Conservation (phyloP, 2,797 vertebrate genomes). For the Anabacerthia variegaticeps region DNA sequence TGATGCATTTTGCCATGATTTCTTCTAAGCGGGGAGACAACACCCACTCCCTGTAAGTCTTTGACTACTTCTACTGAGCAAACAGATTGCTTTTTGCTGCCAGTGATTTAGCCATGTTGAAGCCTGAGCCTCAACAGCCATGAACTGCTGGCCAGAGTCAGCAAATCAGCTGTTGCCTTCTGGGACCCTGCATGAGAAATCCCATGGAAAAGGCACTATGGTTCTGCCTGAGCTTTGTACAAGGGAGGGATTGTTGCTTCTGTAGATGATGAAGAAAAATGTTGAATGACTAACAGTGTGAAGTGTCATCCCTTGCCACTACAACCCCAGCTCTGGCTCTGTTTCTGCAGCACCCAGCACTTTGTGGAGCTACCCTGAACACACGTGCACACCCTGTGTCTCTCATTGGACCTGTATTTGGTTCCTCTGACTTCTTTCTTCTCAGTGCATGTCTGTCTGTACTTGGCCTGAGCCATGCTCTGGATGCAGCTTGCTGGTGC, state of each 20-base stretch:
- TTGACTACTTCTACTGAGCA: background rate
- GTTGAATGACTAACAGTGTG: background rate
- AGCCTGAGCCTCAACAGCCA: background rate
- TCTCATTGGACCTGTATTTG: background rate
- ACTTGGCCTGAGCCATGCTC: background rate
- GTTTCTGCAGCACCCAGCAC: accelerated
- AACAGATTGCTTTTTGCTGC: background rate
- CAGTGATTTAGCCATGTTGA: accelerated
- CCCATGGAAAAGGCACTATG: accelerated
- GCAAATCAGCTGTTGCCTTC: background rate
- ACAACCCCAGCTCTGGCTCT: background rate
- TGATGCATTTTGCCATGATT: background rate
- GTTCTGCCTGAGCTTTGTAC: background rate
- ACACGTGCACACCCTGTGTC: accelerated
- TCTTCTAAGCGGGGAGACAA: background rate
- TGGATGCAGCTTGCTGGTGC: background rate
- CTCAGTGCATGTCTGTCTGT: accelerated
- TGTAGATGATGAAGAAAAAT: background rate
- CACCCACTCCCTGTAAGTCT: background rate
- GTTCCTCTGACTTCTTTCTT: accelerated
- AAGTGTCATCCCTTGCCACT: background rate
- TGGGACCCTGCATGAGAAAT: background rate
- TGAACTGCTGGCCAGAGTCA: background rate
- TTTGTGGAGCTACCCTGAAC: background rate
- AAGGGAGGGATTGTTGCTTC: background rate